Evolutionary conservation across 2,113 vertebrate species (phyloP).

Genomic region (Poecilia latipinna): DNA sequence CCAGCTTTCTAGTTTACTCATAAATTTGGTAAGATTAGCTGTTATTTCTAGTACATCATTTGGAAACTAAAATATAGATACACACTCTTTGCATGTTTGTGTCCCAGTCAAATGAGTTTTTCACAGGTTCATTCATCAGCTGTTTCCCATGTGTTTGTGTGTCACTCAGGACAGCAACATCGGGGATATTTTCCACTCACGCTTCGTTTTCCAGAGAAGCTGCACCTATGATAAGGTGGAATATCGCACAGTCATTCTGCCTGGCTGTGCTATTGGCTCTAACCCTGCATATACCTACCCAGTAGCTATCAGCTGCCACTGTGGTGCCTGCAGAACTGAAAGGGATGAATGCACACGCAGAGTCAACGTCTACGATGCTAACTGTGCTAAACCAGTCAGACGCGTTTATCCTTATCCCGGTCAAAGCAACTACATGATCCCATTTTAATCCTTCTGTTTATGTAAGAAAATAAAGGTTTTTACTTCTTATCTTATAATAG

Average conservation of each 20-base stretch:
- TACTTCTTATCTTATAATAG: neutral
- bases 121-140: neutral
- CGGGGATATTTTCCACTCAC: conserved; percentile 82
- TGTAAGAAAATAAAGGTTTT: neutral
- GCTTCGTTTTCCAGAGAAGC: conserved; percentile 84
- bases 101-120: neutral
- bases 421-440: conserved; percentile 63
- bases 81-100: neutral
- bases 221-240: conserved; percentile 90
- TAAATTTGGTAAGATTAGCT: neutral
- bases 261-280: conserved; percentile 84
- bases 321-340: conserved; percentile 88
- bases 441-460: conserved; percentile 45
- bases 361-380: conserved; percentile 61
- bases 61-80: too few species aligned
- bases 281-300: conserved; percentile 89
- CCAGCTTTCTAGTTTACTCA: neutral
- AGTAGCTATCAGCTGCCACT: conserved; percentile 89
- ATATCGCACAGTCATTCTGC: conserved; percentile 86
- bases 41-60: neutral
- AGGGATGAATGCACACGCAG: conserved; percentile 89
- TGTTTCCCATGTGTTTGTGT: conserved; percentile 23
- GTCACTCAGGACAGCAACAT: conserved; percentile 89
- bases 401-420: conserved; percentile 56
- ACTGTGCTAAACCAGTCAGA: conserved; percentile 85